Evolutionary conservation across 64 coral and sea anemone species (phyloP).

Genomic region (Hydrozoanthus tunicans): DNA sequence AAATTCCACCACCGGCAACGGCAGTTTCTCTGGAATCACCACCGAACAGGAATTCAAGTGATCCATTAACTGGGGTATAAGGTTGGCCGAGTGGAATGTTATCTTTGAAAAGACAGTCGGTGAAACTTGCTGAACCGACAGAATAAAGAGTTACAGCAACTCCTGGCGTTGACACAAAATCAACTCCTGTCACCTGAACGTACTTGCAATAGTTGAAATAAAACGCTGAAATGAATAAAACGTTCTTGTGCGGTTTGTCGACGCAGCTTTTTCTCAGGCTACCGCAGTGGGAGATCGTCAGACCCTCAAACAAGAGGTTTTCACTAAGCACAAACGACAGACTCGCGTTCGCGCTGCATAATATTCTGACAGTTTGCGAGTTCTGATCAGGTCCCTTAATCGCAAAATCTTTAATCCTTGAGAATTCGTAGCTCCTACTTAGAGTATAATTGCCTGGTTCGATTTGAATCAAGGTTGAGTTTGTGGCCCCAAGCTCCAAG

Average conservation of each 20-base stretch:
- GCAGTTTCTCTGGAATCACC: not conserved
- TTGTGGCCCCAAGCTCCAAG: constrained; percentile 22
- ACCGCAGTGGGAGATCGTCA: constrained; percentile 72
- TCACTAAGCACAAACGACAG: constrained; percentile 71
- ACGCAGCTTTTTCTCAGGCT: constrained; percentile 59
- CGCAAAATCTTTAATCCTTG: constrained; percentile 22
- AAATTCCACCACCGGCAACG: constrained; percentile 72
- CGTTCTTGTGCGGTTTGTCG: constrained; percentile 27
- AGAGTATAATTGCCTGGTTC: constrained; percentile 18
- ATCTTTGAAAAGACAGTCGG: constrained; percentile 51
- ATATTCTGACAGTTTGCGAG: not conserved
- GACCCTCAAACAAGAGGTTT: constrained; percentile 63
- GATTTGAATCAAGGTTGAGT: constrained; percentile 39
- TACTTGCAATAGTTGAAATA: constrained; percentile 82
- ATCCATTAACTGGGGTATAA: not conserved
- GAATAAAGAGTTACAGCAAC: constrained; percentile 67
- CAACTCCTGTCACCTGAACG: constrained; percentile 38
- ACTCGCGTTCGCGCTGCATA: constrained; percentile 53
- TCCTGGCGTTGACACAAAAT: constrained; percentile 59
- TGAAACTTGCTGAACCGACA: constrained; percentile 55
- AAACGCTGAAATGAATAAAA: constrained; percentile 59
- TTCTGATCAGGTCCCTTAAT: constrained; percentile 30
- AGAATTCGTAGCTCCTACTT: constrained; percentile 34
- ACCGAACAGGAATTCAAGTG: not conserved
- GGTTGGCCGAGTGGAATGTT: constrained; percentile 24